phyloP scores from a whole-genome alignment of 2,797 vertebrate genomes.

The Spinus pinus region DNA sequence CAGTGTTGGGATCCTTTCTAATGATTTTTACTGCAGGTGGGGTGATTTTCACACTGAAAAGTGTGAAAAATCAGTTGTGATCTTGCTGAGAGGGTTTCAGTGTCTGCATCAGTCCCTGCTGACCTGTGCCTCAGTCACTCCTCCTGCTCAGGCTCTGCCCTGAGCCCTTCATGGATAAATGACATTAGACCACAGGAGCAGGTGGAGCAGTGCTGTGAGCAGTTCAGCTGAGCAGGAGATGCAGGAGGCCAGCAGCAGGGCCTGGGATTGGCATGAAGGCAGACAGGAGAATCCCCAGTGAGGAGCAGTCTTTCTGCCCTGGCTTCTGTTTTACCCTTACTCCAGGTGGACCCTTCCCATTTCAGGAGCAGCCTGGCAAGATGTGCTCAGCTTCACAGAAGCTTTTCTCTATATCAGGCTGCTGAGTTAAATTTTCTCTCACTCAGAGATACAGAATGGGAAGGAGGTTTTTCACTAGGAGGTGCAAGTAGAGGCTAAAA shows the following conservation, averaged over 20 bases:
- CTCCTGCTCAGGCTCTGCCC: slow-evolving; percentile 21
- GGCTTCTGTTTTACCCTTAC: not conserved
- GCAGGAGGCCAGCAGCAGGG: not conserved
- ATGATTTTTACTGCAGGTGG: not conserved
- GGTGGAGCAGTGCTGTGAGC: not conserved
- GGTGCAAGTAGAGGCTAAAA: not conserved
- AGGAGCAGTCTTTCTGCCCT: not conserved
- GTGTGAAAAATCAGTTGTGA: not conserved
- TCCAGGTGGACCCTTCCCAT: not conserved
- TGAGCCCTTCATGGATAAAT: slow-evolving; percentile 27
- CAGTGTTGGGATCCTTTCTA: not conserved
- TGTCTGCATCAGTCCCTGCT: not conserved
- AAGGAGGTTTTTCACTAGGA: not conserved
- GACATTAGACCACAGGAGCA: not conserved
- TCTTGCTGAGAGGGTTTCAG: not conserved
- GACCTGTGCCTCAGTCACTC: slow-evolving; percentile 25
- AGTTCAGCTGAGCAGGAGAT: not conserved
- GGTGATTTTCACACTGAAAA: not conserved
- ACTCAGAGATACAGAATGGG: not conserved
- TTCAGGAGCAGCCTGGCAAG: not conserved
- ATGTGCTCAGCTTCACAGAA: not conserved
- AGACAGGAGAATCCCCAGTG: not conserved
- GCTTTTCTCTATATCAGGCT: not conserved
- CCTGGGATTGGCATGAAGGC: not conserved
- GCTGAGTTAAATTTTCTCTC: not conserved